A percentile compares a stretch with the other conserved stretches of the same genome.
Conservation (phyloP, 2,888 invertebrate genomes). For the Acanthosoma haemorrhoidale region DNA sequence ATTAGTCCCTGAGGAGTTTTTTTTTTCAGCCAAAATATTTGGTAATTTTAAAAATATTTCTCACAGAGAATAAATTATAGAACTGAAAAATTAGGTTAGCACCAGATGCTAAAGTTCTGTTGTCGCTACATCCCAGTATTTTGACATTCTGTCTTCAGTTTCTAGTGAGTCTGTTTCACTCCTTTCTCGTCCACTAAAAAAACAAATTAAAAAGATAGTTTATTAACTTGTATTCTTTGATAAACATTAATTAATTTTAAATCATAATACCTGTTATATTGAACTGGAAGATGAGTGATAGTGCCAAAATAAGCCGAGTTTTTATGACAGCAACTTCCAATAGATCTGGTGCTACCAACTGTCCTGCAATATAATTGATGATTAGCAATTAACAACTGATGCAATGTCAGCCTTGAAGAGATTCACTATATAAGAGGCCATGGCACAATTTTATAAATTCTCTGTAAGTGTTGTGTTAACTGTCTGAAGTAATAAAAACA, state of each 20-base stretch:
- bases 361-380: no score
- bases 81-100: neutral
- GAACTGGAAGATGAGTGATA: conserved; percentile 71
- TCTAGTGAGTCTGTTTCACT: conserved; percentile 69
- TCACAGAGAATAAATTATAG: neutral
- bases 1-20: no score
- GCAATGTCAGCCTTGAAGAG: no score
- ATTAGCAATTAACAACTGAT: no score
- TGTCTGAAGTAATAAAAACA: no score
- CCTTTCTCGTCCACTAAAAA: conserved; percentile 54
- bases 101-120: conserved; percentile 63
- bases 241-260: no score
- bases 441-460: no score
- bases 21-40: neutral
- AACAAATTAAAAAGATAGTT: neutral
- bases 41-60: neutral
- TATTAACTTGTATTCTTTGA: no score
- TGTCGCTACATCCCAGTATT: conserved; percentile 86
- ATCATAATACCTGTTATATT: neutral
- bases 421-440: no score
- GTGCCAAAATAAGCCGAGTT: conserved; percentile 85
- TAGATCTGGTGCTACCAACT: conserved; percentile 35
- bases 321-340: conserved; percentile 57
- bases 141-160: conserved; percentile 77
- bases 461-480: no score